Conservation (phyloP, 2,888 invertebrate genomes). For the Cordilura impudica region DNA sequence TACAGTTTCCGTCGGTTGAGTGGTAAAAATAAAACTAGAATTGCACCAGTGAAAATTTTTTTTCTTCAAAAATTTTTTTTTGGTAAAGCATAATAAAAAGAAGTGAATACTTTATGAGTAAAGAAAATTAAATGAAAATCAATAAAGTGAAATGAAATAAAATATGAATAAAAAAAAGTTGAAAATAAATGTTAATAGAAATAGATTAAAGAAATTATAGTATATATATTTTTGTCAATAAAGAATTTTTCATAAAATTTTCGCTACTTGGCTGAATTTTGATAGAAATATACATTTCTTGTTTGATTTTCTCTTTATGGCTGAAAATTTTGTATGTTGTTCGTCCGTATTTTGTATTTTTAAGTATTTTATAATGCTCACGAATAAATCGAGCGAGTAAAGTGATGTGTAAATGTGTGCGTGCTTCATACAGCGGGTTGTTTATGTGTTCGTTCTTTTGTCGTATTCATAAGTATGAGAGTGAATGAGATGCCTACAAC, state of each 20-base stretch:
- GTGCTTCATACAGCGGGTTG: constrained; percentile 37
- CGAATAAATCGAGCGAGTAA: constrained; percentile 52
- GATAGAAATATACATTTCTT: constrained; percentile 58
- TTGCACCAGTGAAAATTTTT: constrained; percentile 6
- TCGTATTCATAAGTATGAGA: constrained; percentile 16
- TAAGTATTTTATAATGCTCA: constrained; percentile 59
- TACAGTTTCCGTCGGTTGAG: constrained; percentile 10
- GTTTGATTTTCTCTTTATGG: constrained; percentile 59
- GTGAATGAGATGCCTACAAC: constrained; percentile 49
- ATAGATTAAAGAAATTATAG: constrained; percentile 51
- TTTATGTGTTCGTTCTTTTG: constrained; percentile 48
- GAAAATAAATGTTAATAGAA: constrained; percentile 45
- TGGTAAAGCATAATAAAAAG: constrained; percentile 19
- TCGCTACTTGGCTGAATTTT: constrained; percentile 50
- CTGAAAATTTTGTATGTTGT: constrained; percentile 45
- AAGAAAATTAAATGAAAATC: constrained; percentile 48
- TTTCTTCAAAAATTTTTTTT: background rate
- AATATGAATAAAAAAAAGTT: constrained; percentile 9
- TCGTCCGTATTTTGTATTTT: constrained; percentile 53
- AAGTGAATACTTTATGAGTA: constrained; percentile 21
- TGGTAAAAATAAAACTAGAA: constrained; percentile 7
- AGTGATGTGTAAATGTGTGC: constrained; percentile 46
- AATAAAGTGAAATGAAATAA: constrained; percentile 32
- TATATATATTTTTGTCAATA: constrained; percentile 18
- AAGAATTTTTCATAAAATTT: constrained; percentile 31